Percentiles rank a stretch among this genome's conserved stretches.
Evolutionary conservation across 2,113 vertebrate genomes (phyloP).

Genomic region (Dermatemys mawii): DNA sequence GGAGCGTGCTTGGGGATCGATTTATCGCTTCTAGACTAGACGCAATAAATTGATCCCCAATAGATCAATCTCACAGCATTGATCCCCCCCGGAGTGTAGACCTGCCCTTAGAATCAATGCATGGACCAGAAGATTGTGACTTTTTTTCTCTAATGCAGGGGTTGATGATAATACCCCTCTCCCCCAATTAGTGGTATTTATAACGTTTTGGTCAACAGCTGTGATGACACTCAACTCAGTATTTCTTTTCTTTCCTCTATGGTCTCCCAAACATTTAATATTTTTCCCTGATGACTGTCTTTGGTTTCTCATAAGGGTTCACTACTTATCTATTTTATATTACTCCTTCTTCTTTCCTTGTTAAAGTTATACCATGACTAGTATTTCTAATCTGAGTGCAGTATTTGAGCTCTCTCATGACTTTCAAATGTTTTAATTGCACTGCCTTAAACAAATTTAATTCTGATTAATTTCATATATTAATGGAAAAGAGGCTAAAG

Average conservation of each 20-base stretch:
- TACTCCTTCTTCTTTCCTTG: background rate
- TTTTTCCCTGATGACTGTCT: background rate
- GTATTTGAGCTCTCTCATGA: background rate
- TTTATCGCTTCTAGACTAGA: too few species aligned
- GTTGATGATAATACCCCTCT: background rate
- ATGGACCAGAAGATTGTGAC: background rate
- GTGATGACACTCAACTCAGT: background rate
- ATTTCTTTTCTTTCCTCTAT: background rate
- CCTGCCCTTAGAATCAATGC: background rate
- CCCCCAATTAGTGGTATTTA: background rate
- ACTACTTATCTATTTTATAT: background rate
- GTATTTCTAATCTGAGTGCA: background rate
- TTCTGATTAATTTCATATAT: background rate
- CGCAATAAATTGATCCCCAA: too few species aligned
- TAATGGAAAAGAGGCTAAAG: accelerated
- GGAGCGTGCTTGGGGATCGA: too few species aligned
- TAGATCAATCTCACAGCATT: too few species aligned
- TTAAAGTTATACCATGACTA: background rate
- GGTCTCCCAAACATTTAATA: background rate
- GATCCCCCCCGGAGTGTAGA: too few species aligned
- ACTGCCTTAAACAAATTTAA: background rate
- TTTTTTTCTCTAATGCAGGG: background rate
- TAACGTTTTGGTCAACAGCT: background rate
- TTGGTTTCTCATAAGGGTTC: background rate
- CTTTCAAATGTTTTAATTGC: background rate